phyloP scores from a whole-genome alignment of 2,888 invertebrate species.

The Stomorhina lunata region DNA sequence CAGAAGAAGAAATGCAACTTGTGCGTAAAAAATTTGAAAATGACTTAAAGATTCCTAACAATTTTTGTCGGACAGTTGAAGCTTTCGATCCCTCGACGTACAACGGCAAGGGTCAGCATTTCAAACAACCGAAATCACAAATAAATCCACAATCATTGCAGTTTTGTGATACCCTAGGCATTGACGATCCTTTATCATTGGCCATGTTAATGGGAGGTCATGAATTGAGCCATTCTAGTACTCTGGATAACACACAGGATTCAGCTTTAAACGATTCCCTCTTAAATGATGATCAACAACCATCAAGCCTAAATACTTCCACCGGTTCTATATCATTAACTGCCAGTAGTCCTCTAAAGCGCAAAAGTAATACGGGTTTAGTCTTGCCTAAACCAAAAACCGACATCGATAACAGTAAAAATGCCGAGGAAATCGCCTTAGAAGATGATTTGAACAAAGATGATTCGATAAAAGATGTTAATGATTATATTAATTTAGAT shows the following conservation, averaged over 20 bases:
- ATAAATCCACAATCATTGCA: constrained; percentile 86
- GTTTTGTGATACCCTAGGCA: constrained; percentile 85
- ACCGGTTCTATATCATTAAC: constrained; percentile 26
- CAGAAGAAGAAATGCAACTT: constrained; percentile 85
- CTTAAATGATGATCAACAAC: constrained; percentile 48
- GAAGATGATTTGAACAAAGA: constrained; percentile 43
- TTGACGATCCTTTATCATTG: constrained; percentile 90
- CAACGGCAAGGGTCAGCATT: constrained; percentile 75
- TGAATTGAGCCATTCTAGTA: constrained; percentile 73
- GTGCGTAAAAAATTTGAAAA: constrained; percentile 84
- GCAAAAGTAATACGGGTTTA: constrained; percentile 71
- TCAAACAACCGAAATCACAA: constrained; percentile 81
- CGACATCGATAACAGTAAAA: constrained; percentile 25
- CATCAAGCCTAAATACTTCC: constrained; percentile 68
- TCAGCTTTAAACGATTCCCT: constrained; percentile 64
- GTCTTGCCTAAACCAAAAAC: constrained; percentile 72
- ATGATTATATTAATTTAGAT: not conserved
- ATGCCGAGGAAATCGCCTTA: constrained; percentile 61
- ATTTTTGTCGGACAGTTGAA: constrained; percentile 89
- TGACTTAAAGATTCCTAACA: constrained; percentile 86
- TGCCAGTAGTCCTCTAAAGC: constrained; percentile 71
- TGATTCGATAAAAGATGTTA: too few relatives aligned
- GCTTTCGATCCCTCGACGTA: constrained; percentile 81
- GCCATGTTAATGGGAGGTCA: constrained; percentile 82
- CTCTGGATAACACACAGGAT: constrained; percentile 67